Percentiles rank a stretch among this genome's conserved stretches.
Evolutionary conservation across 92 coral and sea anemone genomes (phyloP).

Genomic region (Desmophyllum pertusum): DNA sequence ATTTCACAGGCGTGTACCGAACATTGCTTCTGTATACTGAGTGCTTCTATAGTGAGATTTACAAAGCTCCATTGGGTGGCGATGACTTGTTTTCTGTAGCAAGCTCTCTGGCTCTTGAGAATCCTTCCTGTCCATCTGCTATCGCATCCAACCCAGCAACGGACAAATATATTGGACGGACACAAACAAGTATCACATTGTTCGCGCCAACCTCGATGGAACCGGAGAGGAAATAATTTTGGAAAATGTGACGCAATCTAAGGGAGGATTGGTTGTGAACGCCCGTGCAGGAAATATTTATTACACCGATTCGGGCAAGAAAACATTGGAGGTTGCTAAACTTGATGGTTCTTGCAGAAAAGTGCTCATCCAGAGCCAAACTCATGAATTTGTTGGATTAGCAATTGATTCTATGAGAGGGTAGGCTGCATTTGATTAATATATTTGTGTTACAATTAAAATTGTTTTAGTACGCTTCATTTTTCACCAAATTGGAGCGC

Average conservation of each 20-base stretch:
- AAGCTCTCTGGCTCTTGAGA: slow-evolving; percentile 30
- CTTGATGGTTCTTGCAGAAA: slow-evolving; percentile 68
- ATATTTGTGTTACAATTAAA: no score
- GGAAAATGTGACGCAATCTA: slow-evolving; percentile 43
- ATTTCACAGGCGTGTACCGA: background rate
- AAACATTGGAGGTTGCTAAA: slow-evolving; percentile 66
- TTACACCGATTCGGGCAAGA: slow-evolving; percentile 54
- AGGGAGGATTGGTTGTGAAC: slow-evolving; percentile 75
- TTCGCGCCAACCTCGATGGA: slow-evolving; percentile 74
- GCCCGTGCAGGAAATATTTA: slow-evolving; percentile 63
- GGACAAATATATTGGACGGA: slow-evolving; percentile 84
- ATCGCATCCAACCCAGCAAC: slow-evolving; percentile 65
- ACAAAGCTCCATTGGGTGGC: slow-evolving; percentile 30
- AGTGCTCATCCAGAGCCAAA: slow-evolving; percentile 30
- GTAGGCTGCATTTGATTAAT: slow-evolving; percentile 34
- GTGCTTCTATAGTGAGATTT: slow-evolving; percentile 29
- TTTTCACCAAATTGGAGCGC: no score
- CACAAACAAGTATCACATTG: slow-evolving; percentile 43
- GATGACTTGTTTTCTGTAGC: slow-evolving; percentile 18
- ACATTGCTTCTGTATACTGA: slow-evolving; percentile 33
- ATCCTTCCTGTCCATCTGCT: slow-evolving; percentile 56
- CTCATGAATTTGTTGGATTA: slow-evolving; percentile 61
- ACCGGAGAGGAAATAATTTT: slow-evolving; percentile 66
- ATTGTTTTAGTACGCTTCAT: no score
- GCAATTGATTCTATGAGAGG: slow-evolving; percentile 65